Base-by-base conservation (phyloP, 2,888 invertebrate genomes). In the Altica lythri region DNA sequence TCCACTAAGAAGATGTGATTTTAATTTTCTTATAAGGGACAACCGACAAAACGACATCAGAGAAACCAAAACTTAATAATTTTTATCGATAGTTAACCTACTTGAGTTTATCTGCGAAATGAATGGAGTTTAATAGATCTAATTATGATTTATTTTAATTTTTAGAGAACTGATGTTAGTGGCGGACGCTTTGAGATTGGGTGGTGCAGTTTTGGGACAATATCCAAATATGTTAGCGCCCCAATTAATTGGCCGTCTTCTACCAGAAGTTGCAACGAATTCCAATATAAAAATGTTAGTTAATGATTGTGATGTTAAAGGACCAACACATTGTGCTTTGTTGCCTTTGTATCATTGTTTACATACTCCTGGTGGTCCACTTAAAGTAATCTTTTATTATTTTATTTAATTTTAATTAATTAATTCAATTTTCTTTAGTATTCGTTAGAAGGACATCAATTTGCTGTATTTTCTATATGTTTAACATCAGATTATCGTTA, bases 351-450 rank as follows among this genome's bases (percentile, higher is more conserved):
- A 95, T 75, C 97, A 98, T 74, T 97, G 96, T 68, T 79, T 97
- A 58, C 97, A 98, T 72, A 97, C 98, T 1, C 98, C 98, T n/a
- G 98, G 98, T 35, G 98, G 98, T 1, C 98, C 98, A 0, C 78
- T 98, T 3, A 97, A 98, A 81, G 92, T 91, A 73, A 43, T 19
- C 14, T 18, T 17, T 40, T 19, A 12, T 12, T 9, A 22, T 32
- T 10, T 32, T 8, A 43, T 2, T 2, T 9, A 25, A 8, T 34
- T 43, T 17, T 12, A 3, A 14, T 8, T n/a, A 29, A n/a, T 30
- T 22, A 17, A n/a, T 25, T 10, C 4, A 14, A 43, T 44, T n/a
- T 17, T 52, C 44, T 79, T 78, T 76, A 92, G 89, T 98, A 95
- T 73, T 97, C 97, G 0, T 77, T 98, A 35, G 98, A 98, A 79